phyloP scores from a whole-genome alignment of 2,888 invertebrate genomes.

The Microplitis deprimator region DNA sequence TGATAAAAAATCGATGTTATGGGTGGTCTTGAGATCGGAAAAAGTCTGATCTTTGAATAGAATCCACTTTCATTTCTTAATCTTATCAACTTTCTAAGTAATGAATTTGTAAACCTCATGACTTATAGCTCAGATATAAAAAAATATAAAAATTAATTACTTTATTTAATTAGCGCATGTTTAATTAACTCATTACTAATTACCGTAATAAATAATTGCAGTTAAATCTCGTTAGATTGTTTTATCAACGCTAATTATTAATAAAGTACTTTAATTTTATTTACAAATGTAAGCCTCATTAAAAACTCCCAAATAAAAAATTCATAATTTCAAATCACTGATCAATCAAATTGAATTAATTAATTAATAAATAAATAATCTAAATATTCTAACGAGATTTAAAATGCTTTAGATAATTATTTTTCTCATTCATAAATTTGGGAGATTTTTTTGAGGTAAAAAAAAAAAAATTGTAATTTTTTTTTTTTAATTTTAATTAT shows the following conservation, averaged over 20 bases:
- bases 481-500: conserved; percentile 56
- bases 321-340: conserved; percentile 36
- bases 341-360: too few species aligned
- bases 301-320: conserved; percentile 68
- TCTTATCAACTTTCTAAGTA: background rate
- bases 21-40: too few species aligned
- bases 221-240: conserved; percentile 71
- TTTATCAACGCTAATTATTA: background rate
- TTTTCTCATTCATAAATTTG: conserved; percentile 69
- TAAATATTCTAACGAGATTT: conserved; percentile 68
- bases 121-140: background rate
- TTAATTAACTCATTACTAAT: background rate
- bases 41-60: too few species aligned
- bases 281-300: conserved; percentile 66
- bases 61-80: too few species aligned
- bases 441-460: conserved; percentile 69
- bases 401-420: conserved; percentile 57
- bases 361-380: too few species aligned
- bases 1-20: too few species aligned
- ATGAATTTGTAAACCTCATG: background rate
- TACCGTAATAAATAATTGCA: conserved; percentile 55
- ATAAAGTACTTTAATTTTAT: background rate
- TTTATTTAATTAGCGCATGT: conserved; percentile 4
- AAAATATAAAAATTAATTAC: conserved; percentile 12
- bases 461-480: conserved; percentile 20